phyloP scores from a whole-genome alignment of 2,888 invertebrate species.

The Hypsopygia costalis region DNA sequence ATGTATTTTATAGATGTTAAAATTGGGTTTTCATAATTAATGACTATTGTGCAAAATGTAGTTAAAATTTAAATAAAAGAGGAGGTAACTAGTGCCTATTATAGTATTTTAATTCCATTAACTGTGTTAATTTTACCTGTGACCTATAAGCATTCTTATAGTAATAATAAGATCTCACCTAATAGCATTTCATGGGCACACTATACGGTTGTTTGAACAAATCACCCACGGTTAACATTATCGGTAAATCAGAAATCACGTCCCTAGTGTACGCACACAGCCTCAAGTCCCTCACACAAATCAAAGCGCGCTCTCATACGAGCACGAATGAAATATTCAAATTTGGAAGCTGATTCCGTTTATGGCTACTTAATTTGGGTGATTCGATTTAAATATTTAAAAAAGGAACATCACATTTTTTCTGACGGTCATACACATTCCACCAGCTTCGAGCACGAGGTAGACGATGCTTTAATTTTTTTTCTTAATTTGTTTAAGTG shows the following conservation, averaged over 20 bases:
- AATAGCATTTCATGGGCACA: too few relatives aligned
- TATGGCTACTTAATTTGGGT: constrained; percentile 81
- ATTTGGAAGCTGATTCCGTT: constrained; percentile 81
- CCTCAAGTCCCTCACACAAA: constrained; percentile 47
- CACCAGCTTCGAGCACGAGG: constrained; percentile 30
- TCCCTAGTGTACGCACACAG: constrained; percentile 46
- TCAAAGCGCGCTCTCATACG: constrained; percentile 64
- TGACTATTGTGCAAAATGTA: too few relatives aligned
- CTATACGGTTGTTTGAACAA: too few relatives aligned
- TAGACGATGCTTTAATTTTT: constrained; percentile 27
- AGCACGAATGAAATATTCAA: constrained; percentile 78
- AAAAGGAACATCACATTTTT: constrained; percentile 59
- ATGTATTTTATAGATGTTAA: too few relatives aligned
- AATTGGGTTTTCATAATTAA: too few relatives aligned
- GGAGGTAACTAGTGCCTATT: too few relatives aligned
- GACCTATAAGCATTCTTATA: too few relatives aligned
- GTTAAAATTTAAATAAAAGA: too few relatives aligned
- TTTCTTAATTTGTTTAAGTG: constrained; percentile 19
- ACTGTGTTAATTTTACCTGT: too few relatives aligned
- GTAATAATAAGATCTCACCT: too few relatives aligned
- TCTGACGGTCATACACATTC: constrained; percentile 64
- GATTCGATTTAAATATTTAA: constrained; percentile 79
- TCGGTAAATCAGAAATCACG: constrained; percentile 25
- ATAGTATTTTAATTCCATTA: too few relatives aligned
- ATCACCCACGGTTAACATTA: too few relatives aligned